Conservation (phyloP, 2,888 invertebrate species). For the Andrena praecox region DNA sequence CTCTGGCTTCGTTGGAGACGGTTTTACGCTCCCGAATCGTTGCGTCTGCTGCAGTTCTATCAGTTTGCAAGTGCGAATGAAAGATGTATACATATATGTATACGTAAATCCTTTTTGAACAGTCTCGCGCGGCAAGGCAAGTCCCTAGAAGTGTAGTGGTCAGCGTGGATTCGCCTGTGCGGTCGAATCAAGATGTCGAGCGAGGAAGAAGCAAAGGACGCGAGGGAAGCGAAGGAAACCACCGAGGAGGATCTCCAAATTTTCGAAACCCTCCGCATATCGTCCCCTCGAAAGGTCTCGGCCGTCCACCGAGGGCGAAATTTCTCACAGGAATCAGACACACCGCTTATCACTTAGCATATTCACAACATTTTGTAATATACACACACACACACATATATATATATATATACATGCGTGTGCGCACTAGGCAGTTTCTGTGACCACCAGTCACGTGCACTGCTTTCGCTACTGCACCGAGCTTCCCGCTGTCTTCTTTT, state of each 20-base stretch:
- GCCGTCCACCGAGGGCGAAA: background rate
- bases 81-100: constrained; percentile 22
- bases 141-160: background rate
- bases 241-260: constrained; percentile 91
- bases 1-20: constrained; percentile 65
- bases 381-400: background rate
- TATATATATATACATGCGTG: constrained; percentile 6
- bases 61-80: background rate
- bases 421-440: constrained; percentile 6
- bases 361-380: constrained; percentile 6
- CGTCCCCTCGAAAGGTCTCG: constrained; percentile 86
- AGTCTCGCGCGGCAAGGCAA: background rate
- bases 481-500: background rate
- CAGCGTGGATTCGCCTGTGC: constrained; percentile 1
- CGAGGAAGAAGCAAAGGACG: constrained; percentile 48
- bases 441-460: background rate
- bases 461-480: background rate
- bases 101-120: background rate
- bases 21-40: constrained; percentile 39
- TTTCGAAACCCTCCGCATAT: constrained; percentile 89
- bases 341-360: constrained; percentile 8
- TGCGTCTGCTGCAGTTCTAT: background rate
- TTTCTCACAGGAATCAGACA: constrained; percentile 6
- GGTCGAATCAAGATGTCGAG: constrained; percentile 52
- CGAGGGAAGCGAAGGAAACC: constrained; percentile 63